These are phyloP conservation scores for Lepus timidus DNA, from an alignment of 2,113 vertebrate species.

Conservation along the genomic window DNA sequence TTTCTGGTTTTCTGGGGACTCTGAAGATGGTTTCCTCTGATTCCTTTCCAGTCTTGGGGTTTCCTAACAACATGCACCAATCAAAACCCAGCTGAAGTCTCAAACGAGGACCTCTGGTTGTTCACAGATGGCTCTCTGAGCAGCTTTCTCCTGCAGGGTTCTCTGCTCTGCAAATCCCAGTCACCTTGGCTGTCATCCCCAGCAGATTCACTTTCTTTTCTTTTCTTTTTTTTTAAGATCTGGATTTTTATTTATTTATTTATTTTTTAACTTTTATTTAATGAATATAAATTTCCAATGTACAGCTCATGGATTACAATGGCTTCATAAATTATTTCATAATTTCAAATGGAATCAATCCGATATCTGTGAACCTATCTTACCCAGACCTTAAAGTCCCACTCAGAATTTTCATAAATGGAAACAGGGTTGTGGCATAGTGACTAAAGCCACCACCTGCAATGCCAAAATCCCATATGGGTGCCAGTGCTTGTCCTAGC, in stretches of 20 bases:
- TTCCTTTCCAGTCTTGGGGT: background rate
- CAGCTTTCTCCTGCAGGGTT: background rate
- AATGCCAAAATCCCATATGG: no score
- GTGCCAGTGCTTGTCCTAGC: no score
- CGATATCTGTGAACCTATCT: background rate
- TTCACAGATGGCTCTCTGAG: background rate
- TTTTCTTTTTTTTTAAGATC: no score
- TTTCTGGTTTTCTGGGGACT: background rate
- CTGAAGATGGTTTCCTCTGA: background rate
- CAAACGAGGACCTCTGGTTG: background rate
- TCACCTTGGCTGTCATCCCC: background rate
- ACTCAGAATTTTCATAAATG: constrained; percentile 13
- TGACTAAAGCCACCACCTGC: no score
- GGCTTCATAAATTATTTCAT: background rate
- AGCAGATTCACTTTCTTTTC: background rate
- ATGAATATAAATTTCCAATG: no score
- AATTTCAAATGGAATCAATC: background rate
- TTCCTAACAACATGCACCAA: background rate
- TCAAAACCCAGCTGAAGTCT: background rate
- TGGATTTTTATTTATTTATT: no score
- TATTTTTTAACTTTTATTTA: no score
- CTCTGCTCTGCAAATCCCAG: background rate
- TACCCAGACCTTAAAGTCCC: background rate
- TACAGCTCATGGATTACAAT: no score
- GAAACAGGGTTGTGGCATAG: no score